Conservation (phyloP, 2,797 vertebrate species). For the Phoxinus dragarum region DNA sequence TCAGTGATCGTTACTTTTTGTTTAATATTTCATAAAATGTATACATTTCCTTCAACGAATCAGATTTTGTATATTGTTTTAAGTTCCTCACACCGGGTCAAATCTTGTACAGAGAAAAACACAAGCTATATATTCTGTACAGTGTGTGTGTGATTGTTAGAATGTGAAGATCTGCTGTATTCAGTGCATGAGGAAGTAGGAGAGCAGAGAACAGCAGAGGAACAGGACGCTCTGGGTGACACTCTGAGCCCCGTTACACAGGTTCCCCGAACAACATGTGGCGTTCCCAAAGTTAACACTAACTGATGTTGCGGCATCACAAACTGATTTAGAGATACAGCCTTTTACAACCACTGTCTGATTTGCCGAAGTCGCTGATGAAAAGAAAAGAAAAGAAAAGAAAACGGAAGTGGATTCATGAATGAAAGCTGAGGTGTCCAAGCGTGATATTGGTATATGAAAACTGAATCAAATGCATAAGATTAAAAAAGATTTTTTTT, state of each 20-base stretch:
- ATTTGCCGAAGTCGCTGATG: too few species aligned
- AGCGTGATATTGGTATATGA: too few species aligned
- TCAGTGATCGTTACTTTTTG: background rate
- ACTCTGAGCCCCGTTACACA: background rate
- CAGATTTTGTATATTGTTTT: background rate
- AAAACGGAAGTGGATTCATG: too few species aligned
- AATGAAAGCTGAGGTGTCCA: too few species aligned
- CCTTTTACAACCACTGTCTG: background rate
- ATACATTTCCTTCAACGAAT: background rate
- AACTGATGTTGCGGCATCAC: background rate
- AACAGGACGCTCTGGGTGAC: background rate
- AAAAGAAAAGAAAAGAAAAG: too few species aligned
- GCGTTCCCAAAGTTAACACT: rapidly evolving
- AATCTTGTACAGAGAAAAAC: background rate
- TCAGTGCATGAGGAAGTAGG: background rate
- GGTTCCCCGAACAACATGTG: background rate
- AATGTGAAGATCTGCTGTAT: background rate
- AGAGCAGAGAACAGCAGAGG: background rate
- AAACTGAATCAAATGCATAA: too few species aligned
- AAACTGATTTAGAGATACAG: background rate
- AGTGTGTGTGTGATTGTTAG: background rate
- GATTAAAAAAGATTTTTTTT: too few species aligned
- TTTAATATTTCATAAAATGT: background rate
- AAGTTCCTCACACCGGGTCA: background rate
- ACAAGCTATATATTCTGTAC: background rate